phyloP scores from a whole-genome alignment of 2,888 invertebrate species.

The Linyphia triangularis region DNA sequence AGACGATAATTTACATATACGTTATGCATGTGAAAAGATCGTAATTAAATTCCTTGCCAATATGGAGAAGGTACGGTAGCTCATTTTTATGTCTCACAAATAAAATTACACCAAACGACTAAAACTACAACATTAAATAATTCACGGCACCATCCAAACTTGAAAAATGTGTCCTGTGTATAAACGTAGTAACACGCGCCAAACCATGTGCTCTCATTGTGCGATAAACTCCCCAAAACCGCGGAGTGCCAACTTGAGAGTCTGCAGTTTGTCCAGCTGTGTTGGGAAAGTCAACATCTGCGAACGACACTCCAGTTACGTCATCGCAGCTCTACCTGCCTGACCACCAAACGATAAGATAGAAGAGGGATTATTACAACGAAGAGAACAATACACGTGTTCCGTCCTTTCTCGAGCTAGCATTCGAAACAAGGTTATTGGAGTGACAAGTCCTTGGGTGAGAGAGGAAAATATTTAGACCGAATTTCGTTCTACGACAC shows the following conservation, averaged over 20 bases:
- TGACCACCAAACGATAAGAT: slow-evolving; percentile 62
- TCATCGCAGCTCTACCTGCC: slow-evolving; percentile 30
- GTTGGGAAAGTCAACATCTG: slow-evolving; percentile 68
- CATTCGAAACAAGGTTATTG: slow-evolving; percentile 40
- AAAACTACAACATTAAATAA: no score
- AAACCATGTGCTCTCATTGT: not conserved
- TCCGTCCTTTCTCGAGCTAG: not conserved
- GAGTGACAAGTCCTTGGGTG: slow-evolving; percentile 40
- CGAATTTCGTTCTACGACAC: slow-evolving; percentile 4
- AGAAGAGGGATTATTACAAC: slow-evolving; percentile 29
- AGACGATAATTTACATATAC: no score
- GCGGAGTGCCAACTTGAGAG: not conserved
- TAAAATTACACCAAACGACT: no score
- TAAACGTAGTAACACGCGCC: no score
- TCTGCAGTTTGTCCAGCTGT: slow-evolving; percentile 62
- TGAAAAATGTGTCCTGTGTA: no score
- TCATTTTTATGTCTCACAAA: no score
- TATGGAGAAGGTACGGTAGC: no score
- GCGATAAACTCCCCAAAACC: slow-evolving; percentile 29
- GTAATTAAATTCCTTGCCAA: no score
- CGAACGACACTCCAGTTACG: slow-evolving; percentile 45
- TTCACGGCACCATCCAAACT: no score
- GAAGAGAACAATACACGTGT: slow-evolving; percentile 46
- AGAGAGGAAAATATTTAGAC: slow-evolving; percentile 30
- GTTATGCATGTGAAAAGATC: no score